These are phyloP conservation scores for Danionella cerebrum DNA, from an alignment of 2,113 vertebrate species.

Conservation along the genomic window DNA sequence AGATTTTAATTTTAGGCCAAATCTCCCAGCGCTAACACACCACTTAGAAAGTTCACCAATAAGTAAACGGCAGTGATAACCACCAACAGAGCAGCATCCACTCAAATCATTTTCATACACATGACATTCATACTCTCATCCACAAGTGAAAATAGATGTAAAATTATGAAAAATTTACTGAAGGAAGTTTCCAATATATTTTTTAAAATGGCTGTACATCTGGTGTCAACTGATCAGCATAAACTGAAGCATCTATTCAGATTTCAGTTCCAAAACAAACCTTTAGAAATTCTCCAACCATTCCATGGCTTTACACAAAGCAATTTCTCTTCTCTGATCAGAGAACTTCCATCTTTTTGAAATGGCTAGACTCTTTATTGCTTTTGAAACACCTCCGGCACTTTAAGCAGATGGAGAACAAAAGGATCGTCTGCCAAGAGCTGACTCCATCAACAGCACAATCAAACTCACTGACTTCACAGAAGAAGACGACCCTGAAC, in stretches of 20 bases:
- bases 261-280: conserved; percentile 32
- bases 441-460: conserved; percentile 52
- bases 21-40: too few relatives aligned
- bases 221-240: conserved; percentile 38
- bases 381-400: conserved; percentile 53
- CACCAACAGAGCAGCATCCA: too few relatives aligned
- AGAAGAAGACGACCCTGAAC: conserved; percentile 34
- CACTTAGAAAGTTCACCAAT: too few relatives aligned
- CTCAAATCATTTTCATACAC: too few relatives aligned
- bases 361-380: conserved; percentile 47
- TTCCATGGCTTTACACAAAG: conserved; percentile 35
- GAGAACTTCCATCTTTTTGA: conserved; percentile 46
- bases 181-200: too few relatives aligned
- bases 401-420: conserved; percentile 52
- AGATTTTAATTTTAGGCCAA: too few relatives aligned
- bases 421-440: conserved; percentile 48
- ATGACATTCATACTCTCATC: too few relatives aligned
- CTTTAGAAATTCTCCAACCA: conserved; percentile 39
- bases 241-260: conserved; percentile 27
- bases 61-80: too few relatives aligned
- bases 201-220: not conserved
- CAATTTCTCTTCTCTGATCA: conserved; percentile 38
- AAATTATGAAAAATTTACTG: too few relatives aligned
- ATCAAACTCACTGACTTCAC: conserved; percentile 56
- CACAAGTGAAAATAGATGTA: too few relatives aligned